Evolutionary conservation across 2,888 invertebrate genomes (phyloP).

Genomic region (Drosophila picticornis): DNA sequence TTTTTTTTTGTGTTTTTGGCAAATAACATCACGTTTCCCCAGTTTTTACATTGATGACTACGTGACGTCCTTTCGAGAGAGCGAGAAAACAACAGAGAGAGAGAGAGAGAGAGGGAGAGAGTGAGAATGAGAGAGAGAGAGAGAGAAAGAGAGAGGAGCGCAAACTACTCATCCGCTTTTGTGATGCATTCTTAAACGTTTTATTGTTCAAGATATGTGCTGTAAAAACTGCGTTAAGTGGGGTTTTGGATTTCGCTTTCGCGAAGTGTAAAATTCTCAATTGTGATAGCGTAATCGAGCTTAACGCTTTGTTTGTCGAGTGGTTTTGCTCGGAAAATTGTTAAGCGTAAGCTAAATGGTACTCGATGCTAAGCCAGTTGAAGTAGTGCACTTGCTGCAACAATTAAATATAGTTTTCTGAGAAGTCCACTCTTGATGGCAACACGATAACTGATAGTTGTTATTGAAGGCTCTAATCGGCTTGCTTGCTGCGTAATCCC

Average conservation of each 20-base stretch:
- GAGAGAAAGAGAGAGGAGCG: not conserved
- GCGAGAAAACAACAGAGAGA: too few species aligned
- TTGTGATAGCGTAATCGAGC: not conserved
- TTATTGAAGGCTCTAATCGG: not conserved
- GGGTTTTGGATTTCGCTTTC: slow-evolving; percentile 3
- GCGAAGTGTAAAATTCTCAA: not conserved
- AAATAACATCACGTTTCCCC: slow-evolving; percentile 21
- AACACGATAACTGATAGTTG: not conserved
- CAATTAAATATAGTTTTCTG: not conserved
- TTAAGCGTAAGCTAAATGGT: not conserved
- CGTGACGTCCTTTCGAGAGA: slow-evolving; percentile 17
- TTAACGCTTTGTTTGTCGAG: not conserved
- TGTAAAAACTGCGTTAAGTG: not conserved
- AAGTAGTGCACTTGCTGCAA: not conserved
- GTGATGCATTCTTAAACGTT: slow-evolving; percentile 27
- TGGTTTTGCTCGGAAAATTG: not conserved
- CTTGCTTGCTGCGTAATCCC: not conserved
- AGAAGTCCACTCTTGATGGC: not conserved
- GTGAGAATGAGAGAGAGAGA: not conserved
- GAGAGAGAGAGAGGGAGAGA: not conserved
- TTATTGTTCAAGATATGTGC: slow-evolving; percentile 15
- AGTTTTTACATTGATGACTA: slow-evolving; percentile 31
- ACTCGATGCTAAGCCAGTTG: not conserved
- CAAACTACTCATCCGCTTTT: not conserved
- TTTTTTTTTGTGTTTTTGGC: not conserved